Evolutionary conservation across 2,797 vertebrate genomes (phyloP), one percentile per base, ranked within the genome.

Genomic region (Brotula barbata): DNA sequence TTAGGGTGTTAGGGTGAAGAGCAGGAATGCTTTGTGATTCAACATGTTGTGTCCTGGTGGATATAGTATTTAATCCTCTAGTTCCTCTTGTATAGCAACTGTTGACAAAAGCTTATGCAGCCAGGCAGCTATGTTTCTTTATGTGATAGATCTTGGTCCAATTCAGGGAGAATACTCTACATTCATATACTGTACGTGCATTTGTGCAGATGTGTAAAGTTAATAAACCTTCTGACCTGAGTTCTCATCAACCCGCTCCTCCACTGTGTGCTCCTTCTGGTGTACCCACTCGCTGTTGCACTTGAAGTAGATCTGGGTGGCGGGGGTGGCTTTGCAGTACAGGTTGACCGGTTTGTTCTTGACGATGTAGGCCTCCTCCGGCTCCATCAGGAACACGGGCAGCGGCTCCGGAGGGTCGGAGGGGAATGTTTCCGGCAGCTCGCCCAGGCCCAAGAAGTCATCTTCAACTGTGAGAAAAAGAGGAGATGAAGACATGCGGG

Each of bases 231-330:
- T 90, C 95, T 94, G 68, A 98, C 97, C 96, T 0, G 97, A 96
- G 62, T 93, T 97, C 84, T 98, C 97, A 11, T 98, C 96, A 11
- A 99, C 93, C 39, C 95, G 91, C 82, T 99, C 97, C 1, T 98
- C 95, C 67, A 97, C 96, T 0, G 93, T 93, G 45, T 98, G 97
- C 82, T 98, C 96, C 86, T 97, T 99, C 90, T 99, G 97, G 81
- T 98, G 97, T 61, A 99, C 96, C 97, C 97, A 99, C 74, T 99
- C 97, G 1, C 96, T 97, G 89, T 99, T 99, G 88, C 97, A 99
- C 82, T 99, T 99, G 86, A 99, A 99, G 89, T 99, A 99, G 87
- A 99, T 99, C 89, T 99, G 97, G 0, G 97, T 99, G 63, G 97
- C 97, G 0, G 97, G 97, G 43, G 96, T 98, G 10, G 96, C 97